Conservation (phyloP, 2,888 invertebrate species). For the Polydrusus cervinus region DNA sequence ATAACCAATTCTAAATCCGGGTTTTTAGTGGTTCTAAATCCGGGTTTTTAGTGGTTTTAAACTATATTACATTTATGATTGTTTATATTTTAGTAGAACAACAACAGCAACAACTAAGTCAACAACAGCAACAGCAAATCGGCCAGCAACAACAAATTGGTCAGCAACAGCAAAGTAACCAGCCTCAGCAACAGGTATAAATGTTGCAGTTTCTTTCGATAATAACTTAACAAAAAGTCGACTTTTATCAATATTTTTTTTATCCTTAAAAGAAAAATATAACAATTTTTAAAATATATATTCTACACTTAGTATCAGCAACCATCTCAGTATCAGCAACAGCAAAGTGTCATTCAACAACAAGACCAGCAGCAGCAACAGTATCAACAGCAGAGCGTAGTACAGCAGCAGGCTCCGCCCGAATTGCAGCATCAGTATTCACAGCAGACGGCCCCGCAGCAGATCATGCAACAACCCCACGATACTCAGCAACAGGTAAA, state of each 20-base stretch:
- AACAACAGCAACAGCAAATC: conserved; percentile 55
- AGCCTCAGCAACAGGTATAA: conserved; percentile 55
- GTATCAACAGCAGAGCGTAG: conserved; percentile 39
- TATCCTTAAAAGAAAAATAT: too few relatives aligned
- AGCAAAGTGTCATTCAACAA: conserved; percentile 34
- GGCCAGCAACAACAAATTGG: conserved; percentile 55
- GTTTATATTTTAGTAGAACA: conserved; percentile 32
- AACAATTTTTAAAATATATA: too few relatives aligned
- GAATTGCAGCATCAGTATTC: conserved; percentile 50
- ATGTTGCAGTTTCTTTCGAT: background rate
- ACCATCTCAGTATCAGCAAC: conserved; percentile 55
- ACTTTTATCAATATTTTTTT: too few relatives aligned
- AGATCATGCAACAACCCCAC: conserved; percentile 39
- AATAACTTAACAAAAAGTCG: too few relatives aligned
- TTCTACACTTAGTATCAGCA: conserved; percentile 35
- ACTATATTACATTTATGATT: background rate
- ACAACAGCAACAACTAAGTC: conserved; percentile 47
- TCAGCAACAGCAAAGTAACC: conserved; percentile 57
- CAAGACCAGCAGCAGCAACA: conserved; percentile 55
- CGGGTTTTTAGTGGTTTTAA: background rate
- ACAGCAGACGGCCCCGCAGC: conserved; percentile 27
- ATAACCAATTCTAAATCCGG: conserved; percentile 62
- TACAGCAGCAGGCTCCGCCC: conserved; percentile 39
- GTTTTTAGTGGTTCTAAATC: conserved; percentile 57
- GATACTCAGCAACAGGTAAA: conserved; percentile 57